Evolutionary conservation across 2,113 vertebrate genomes (phyloP).

Genomic region (Oxygymnocypris stewartii): DNA sequence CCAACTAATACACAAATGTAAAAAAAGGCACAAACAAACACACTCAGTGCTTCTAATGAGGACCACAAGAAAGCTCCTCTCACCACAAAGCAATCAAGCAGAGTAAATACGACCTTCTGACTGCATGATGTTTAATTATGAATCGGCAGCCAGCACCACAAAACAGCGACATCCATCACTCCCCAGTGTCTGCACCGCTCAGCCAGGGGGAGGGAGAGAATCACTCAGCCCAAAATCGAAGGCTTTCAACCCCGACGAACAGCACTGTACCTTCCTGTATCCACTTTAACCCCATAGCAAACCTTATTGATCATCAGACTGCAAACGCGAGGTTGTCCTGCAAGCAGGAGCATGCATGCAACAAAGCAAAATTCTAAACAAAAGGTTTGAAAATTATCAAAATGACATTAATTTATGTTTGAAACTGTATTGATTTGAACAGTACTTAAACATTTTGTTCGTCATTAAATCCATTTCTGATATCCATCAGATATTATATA

Average conservation of each 20-base stretch:
- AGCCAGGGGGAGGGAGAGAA: not conserved
- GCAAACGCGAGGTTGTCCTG: not conserved
- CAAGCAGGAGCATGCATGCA: not conserved
- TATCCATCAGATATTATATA: not conserved
- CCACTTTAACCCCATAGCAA: slow-evolving; percentile 3
- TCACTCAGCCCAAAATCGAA: slow-evolving; percentile 43
- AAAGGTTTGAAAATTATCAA: not conserved
- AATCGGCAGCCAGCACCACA: slow-evolving; percentile 28
- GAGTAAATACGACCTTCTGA: slow-evolving; percentile 51
- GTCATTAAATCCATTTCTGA: not conserved
- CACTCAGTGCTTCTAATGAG: slow-evolving; percentile 44
- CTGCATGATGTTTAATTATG: slow-evolving; percentile 51
- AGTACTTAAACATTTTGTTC: no score
- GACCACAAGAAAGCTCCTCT: slow-evolving; percentile 32
- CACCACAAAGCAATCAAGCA: slow-evolving; percentile 50
- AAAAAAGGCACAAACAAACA: slow-evolving; percentile 25
- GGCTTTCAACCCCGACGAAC: slow-evolving; percentile 38
- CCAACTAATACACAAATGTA: slow-evolving; percentile 27
- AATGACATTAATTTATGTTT: not conserved
- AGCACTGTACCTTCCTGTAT: slow-evolving; percentile 3
- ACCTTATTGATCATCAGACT: not conserved
- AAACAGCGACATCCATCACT: slow-evolving; percentile 39
- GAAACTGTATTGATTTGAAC: not conserved
- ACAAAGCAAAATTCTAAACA: not conserved
- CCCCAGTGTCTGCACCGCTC: not conserved